These are phyloP conservation scores for Tachina grossa DNA, from an alignment of 2,888 invertebrate genomes.

Conservation along the genomic window DNA sequence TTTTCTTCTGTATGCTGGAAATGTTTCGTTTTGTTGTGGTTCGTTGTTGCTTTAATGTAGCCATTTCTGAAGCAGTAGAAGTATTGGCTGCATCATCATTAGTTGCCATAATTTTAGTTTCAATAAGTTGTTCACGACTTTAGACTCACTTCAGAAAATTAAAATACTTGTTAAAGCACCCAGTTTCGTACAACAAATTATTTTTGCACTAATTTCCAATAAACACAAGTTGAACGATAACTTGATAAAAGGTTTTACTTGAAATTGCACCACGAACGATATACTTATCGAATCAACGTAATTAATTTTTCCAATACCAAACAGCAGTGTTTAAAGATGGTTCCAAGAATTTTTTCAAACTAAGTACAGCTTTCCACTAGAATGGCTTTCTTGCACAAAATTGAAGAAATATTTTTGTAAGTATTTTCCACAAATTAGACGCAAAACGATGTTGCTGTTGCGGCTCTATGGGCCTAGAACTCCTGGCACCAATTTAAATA, in stretches of 20 bases:
- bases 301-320: too few species aligned
- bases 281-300: neutral
- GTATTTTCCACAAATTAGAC: too few species aligned
- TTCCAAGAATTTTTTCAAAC: neutral
- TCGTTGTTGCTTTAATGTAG: too few species aligned
- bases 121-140: too few species aligned
- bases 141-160: too few species aligned
- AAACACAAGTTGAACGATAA: neutral
- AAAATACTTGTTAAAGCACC: too few species aligned
- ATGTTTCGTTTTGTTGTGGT: neutral
- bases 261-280: neutral
- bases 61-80: too few species aligned
- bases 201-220: neutral
- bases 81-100: too few species aligned
- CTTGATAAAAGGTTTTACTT: too few species aligned
- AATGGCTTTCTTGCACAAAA: neutral
- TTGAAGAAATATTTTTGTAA: neutral
- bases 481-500: neutral
- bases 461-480: constrained; percentile 16
- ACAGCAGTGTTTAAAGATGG: neutral
- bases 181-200: neutral
- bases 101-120: too few species aligned
- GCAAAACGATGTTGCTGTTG: neutral
- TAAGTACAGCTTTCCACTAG: neutral
- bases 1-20: constrained; percentile 38